A percentile compares a stretch with the other conserved stretches of the same genome.
These are phyloP conservation scores for Maniola jurtina DNA, from an alignment of 1,140 invertebrate genomes.

Conservation along the genomic window DNA sequence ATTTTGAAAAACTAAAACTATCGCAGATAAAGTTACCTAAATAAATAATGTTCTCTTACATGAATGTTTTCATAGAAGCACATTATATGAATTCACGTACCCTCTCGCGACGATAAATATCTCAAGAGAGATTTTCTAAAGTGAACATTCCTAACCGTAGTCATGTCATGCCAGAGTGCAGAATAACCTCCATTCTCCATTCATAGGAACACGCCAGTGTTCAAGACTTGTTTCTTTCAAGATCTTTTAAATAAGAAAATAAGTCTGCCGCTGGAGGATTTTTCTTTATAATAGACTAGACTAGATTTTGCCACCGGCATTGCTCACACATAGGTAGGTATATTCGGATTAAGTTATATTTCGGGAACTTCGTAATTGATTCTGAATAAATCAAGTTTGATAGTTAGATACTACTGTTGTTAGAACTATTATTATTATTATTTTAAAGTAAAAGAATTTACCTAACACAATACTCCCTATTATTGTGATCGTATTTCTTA, in stretches of 20 bases:
- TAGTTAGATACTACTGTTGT: too few species aligned
- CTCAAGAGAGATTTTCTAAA: slow-evolving; percentile 1
- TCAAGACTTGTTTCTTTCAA: not conserved
- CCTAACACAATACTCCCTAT: too few species aligned
- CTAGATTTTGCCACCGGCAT: not conserved
- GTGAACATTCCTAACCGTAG: not conserved
- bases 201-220: not conserved
- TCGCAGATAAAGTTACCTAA: too few species aligned
- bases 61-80: not conserved
- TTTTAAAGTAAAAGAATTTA: too few species aligned
- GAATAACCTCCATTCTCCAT: not conserved
- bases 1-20: too few species aligned
- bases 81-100: not conserved
- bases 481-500: too few species aligned
- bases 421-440: too few species aligned
- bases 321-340: too few species aligned
- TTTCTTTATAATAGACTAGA: not conserved
- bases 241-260: slow-evolving; percentile 8
- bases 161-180: not conserved
- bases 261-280: not conserved
- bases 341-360: too few species aligned
- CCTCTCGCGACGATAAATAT: not conserved
- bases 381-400: not conserved
- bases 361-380: not conserved
- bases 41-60: not conserved